These are phyloP conservation scores for Gallinago paraguaiae DNA, from an alignment of 2,113 vertebrate species.

Conservation along the genomic window DNA sequence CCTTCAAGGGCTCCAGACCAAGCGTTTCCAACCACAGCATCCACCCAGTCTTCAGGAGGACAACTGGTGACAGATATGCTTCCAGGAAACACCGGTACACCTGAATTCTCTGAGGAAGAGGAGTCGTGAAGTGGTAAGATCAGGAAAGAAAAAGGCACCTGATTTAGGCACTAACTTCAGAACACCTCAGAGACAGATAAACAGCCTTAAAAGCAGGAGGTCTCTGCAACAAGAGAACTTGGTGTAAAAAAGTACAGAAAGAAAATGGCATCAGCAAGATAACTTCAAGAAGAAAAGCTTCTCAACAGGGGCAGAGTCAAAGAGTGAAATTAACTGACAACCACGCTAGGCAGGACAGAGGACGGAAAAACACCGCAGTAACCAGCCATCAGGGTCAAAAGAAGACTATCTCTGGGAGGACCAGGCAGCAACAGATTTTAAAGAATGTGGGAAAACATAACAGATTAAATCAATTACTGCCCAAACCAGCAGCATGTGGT, in stretches of 20 bases:
- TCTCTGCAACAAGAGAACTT: not conserved
- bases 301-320: not conserved
- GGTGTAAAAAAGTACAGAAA: not conserved
- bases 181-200: not conserved
- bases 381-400: not conserved
- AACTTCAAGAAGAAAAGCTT: not conserved
- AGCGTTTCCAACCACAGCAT: not conserved
- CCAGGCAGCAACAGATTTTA: not conserved
- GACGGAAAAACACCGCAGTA: not conserved
- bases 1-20: not conserved
- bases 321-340: not conserved
- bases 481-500: not conserved
- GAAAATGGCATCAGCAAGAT: not conserved
- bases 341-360: not conserved
- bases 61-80: not conserved
- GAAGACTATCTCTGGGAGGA: not conserved
- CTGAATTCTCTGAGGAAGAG: not conserved
- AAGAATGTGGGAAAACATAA: not conserved
- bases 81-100: not conserved
- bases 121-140: not conserved
- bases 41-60: not conserved
- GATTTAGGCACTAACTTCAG: not conserved
- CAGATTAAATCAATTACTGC: not conserved
- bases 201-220: not conserved
- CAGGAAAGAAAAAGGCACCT: not conserved